Base-by-base conservation (phyloP, 2,113 vertebrate genomes). In the Acrocephalus kingi region DNA sequence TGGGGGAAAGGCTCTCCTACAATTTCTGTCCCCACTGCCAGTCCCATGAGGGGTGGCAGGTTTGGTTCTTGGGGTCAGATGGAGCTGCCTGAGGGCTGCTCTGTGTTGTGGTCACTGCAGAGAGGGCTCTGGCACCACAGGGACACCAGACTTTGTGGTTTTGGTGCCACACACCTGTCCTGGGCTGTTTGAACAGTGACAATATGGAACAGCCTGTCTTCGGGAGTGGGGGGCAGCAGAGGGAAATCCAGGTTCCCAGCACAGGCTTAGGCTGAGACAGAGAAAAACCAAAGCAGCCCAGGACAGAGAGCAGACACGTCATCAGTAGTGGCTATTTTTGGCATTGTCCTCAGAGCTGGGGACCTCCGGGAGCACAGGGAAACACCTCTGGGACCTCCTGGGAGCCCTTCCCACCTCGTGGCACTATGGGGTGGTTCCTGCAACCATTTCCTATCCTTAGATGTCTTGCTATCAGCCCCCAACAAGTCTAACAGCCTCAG, bases 121-220 rank as follows among this genome's bases (percentile, higher is more conserved):
- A 74, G 64, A 20, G 20, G 37, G 25, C 30, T 78, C 39, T 66
- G 68, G 21, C 64, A 55, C 24, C 13, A 30, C 55, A 58, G 61
- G 15, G 24, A 74, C 64, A 35, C 8, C 37, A 74, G 33, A 16
- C 6, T 21, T 52, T 3, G 16, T 13, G 30, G 14, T 1, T 83
- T 69, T 74, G 35, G 54, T 67, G 54, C 14, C 55, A 43, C 43
- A 71, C 11, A 2, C 11, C 68, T 0, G 1, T 37, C 37, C 35
- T 35, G 35, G 35, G 35, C 35, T 35, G 35, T 35, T 35, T 0
- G 0, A 68, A 24, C 1, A 1, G 24, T 15, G 74, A 39, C 0
- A 0, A 20, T 9, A 24, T 28, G 55, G 59, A 52, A 23, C 33
- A 27, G 13, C 8, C 55, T 51, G 71, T 54, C 43, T 49, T 41